Conservation (phyloP, 2,888 invertebrate species). For the Ceraclea dissimilis region DNA sequence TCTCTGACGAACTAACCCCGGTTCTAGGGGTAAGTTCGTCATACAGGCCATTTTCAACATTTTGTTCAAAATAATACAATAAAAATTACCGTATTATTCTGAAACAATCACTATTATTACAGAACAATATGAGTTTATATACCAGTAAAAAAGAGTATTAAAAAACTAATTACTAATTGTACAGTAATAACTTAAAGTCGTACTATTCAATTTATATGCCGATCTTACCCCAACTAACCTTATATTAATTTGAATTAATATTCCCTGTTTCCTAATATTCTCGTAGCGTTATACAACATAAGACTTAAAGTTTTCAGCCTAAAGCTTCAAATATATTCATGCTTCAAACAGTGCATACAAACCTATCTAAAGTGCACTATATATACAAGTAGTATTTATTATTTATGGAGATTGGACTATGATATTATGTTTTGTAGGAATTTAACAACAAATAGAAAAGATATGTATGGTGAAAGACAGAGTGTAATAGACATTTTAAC, state of each 20-base stretch:
- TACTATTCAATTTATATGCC: neutral
- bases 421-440: slow-evolving; percentile 13
- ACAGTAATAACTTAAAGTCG: neutral
- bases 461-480: slow-evolving; percentile 29
- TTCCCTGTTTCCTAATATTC: too few species aligned
- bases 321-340: too few species aligned
- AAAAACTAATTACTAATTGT: neutral
- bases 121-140: neutral
- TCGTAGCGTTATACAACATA: too few species aligned
- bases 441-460: slow-evolving; percentile 23
- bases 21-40: neutral
- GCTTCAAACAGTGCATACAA: too few species aligned
- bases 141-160: neutral
- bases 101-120: neutral
- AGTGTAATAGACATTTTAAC: slow-evolving; percentile 45
- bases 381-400: too few species aligned
- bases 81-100: neutral
- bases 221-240: neutral
- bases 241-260: too few species aligned
- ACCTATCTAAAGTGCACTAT: too few species aligned
- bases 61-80: neutral
- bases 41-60: neutral
- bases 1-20: neutral
- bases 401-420: too few species aligned
- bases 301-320: too few species aligned